Evolutionary conservation across 2,888 invertebrate genomes (phyloP).

Genomic region (Diarsia brunnea): DNA sequence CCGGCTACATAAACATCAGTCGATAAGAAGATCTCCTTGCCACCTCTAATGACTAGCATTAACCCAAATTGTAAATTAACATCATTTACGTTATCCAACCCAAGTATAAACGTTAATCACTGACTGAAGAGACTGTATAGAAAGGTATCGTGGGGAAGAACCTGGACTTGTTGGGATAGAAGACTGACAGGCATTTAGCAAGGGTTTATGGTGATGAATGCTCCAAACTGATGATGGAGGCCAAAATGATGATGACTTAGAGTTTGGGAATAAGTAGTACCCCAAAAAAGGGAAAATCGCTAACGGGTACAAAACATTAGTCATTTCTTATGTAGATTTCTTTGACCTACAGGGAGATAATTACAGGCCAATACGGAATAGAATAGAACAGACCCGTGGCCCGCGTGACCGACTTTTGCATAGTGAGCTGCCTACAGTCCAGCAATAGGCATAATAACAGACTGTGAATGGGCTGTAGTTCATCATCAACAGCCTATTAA

Average conservation of each 20-base stretch:
- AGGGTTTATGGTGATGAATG: background rate
- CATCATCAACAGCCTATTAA: too few relatives aligned
- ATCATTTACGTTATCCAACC: conserved; percentile 1
- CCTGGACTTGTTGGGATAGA: background rate
- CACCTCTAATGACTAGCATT: conserved; percentile 38
- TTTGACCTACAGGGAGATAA: too few relatives aligned
- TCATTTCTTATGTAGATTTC: too few relatives aligned
- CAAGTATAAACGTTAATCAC: background rate
- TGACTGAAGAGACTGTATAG: background rate
- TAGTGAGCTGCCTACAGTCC: too few relatives aligned
- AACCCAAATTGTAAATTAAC: conserved; percentile 39
- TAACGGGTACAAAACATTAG: background rate
- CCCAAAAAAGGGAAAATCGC: background rate
- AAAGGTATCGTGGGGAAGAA: background rate
- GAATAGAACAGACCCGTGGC: too few relatives aligned
- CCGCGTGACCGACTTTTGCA: too few relatives aligned
- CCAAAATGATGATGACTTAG: background rate
- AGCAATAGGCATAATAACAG: too few relatives aligned
- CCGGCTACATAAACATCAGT: conserved; percentile 7
- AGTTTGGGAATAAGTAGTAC: background rate
- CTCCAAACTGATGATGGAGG: background rate
- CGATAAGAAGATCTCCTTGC: conserved; percentile 27
- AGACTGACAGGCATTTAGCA: background rate
- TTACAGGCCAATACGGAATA: too few relatives aligned
- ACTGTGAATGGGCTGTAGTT: too few relatives aligned